phyloP scores from a whole-genome alignment of 2,888 invertebrate species.

The Cosmia pyralina region DNA sequence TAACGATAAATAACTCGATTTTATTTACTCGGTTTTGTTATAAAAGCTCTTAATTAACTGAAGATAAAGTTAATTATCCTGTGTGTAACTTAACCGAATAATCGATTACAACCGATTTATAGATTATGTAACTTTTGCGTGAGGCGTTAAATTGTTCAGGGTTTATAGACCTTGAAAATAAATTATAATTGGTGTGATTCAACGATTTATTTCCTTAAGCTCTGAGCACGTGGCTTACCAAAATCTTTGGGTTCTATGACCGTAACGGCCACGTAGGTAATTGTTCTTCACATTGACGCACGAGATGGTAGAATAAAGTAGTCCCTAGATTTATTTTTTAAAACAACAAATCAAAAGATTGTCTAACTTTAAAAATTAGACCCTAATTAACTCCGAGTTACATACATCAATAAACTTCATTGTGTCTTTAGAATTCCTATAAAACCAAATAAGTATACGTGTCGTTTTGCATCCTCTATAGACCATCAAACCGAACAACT shows the following conservation, averaged over 20 bases:
- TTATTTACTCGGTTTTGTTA: conserved; percentile 14
- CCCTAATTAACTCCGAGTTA: too few relatives aligned
- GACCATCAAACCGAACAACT: too few relatives aligned
- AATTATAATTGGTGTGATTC: conserved; percentile 26
- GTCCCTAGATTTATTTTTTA: too few relatives aligned
- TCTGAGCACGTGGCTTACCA: background rate
- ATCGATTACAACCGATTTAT: conserved; percentile 56
- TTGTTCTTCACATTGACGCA: too few relatives aligned
- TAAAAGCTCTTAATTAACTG: conserved; percentile 24
- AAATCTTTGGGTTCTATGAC: conserved; percentile 9
- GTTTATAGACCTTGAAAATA: conserved; percentile 34
- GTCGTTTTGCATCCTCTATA: too few relatives aligned
- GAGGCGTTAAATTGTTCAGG: conserved; percentile 38
- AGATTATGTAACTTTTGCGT: conserved; percentile 59
- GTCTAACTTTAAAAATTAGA: too few relatives aligned
- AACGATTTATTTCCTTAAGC: conserved; percentile 35
- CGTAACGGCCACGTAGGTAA: background rate
- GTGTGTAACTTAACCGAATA: conserved; percentile 40
- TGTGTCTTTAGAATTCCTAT: too few relatives aligned
- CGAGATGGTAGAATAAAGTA: too few relatives aligned
- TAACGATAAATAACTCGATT: conserved; percentile 65
- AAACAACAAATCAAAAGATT: too few relatives aligned
- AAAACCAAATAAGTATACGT: too few relatives aligned
- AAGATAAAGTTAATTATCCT: conserved; percentile 38
- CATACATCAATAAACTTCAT: too few relatives aligned